Evolutionary conservation across 35 echinoderm and acorn worm genomes (phyloP).

Genomic region (Apostichopus japonicus): DNA sequence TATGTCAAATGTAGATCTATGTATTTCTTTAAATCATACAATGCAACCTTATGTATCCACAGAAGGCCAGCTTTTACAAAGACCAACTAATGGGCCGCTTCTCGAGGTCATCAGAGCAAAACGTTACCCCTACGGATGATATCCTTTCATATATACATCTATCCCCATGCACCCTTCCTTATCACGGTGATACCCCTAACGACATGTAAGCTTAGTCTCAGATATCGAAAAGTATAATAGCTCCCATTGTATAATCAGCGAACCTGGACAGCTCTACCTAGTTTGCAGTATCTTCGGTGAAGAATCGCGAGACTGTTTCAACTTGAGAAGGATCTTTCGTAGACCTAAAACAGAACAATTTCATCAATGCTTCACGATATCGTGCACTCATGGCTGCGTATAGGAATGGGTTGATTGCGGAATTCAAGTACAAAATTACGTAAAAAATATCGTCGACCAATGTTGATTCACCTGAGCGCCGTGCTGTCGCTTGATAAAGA

Average conservation of each 20-base stretch:
- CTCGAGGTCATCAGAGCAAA: too few species aligned
- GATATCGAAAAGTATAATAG: not conserved
- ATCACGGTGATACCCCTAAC: not conserved
- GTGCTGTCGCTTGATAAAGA: not conserved
- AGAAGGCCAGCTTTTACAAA: too few species aligned
- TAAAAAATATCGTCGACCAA: not conserved
- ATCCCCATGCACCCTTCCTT: not conserved
- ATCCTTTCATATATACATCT: not conserved
- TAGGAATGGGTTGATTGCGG: slow-evolving; percentile 3
- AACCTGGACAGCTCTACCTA: not conserved
- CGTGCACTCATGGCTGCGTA: slow-evolving; percentile 12
- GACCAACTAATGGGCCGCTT: too few species aligned
- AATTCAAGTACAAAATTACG: slow-evolving; percentile 2
- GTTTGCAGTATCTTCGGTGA: not conserved
- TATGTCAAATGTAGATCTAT: too few species aligned
- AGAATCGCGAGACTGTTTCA: not conserved
- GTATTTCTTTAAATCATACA: too few species aligned
- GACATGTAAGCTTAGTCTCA: not conserved
- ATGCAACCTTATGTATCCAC: too few species aligned
- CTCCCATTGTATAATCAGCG: not conserved
- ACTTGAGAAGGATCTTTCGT: not conserved
- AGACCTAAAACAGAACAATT: not conserved
- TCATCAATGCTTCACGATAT: not conserved
- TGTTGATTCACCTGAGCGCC: not conserved
- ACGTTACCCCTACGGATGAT: not conserved